These are phyloP conservation scores for Hypocryptadius cinnamomeus DNA, from an alignment of 2,113 vertebrate genomes.

Conservation along the genomic window DNA sequence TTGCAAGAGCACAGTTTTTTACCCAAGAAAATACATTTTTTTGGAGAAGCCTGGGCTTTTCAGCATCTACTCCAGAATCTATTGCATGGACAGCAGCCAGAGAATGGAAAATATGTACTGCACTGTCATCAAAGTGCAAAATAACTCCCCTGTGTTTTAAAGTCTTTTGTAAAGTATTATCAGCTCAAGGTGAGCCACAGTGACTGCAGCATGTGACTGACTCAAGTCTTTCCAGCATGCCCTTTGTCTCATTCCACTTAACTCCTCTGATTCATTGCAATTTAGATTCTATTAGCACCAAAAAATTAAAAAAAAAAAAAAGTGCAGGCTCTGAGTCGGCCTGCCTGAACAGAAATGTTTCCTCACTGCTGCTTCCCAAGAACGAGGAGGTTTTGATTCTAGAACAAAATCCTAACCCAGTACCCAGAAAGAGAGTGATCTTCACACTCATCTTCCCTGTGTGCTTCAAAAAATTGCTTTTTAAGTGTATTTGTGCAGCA, in stretches of 20 bases:
- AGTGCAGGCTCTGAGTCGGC: neutral
- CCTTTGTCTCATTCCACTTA: neutral
- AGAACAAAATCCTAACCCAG: neutral
- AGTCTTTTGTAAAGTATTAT: neutral
- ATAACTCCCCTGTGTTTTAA: neutral
- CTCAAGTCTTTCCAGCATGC: neutral
- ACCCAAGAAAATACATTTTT: neutral
- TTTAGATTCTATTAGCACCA: neutral
- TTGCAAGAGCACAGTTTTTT: neutral
- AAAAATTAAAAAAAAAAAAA: neutral
- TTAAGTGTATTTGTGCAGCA: neutral
- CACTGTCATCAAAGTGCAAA: neutral
- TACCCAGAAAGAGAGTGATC: neutral
- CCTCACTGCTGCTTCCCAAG: neutral
- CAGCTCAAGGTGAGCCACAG: neutral
- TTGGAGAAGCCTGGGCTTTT: neutral
- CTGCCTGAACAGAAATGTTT: neutral
- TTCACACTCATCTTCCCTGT: neutral
- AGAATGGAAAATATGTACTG: neutral
- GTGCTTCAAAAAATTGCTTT: rapidly evolving
- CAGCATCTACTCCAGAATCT: neutral
- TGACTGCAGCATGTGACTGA: rapidly evolving
- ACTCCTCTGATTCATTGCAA: neutral
- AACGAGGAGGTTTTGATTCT: neutral
- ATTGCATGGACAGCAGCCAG: neutral